These are phyloP conservation scores for Drosophila ironensis DNA, from an alignment of 1,140 invertebrate species.

Conservation along the genomic window DNA sequence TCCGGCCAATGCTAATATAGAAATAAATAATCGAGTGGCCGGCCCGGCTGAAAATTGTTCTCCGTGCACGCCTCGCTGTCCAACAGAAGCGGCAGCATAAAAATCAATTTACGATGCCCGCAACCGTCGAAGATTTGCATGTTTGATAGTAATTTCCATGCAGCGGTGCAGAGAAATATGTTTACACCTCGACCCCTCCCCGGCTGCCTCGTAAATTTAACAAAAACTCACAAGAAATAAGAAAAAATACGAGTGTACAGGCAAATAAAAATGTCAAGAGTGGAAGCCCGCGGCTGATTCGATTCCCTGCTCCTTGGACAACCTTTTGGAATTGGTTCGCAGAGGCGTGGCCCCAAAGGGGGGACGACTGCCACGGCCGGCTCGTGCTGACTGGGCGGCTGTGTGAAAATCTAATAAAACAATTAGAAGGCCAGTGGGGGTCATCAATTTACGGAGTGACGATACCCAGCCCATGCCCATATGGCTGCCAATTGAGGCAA, in stretches of 20 bases:
- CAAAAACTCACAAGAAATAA: conserved; percentile 3
- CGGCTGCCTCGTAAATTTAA: conserved; percentile 54
- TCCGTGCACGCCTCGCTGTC: neutral
- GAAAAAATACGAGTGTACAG: neutral
- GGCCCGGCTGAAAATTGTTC: neutral
- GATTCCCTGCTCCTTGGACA: conserved; percentile 17
- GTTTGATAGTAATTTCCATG: conserved; percentile 68
- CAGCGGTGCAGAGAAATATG: conserved; percentile 19
- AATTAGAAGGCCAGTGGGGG: conserved; percentile 59
- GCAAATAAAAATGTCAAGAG: conserved; percentile 67
- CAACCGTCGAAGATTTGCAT: conserved; percentile 64
- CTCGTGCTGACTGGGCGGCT: conserved; percentile 15
- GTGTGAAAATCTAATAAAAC: conserved; percentile 69
- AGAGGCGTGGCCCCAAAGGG: conserved; percentile 16
- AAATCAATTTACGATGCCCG: conserved; percentile 77
- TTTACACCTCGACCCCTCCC: conserved; percentile 22
- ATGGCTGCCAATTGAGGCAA: conserved; percentile 60
- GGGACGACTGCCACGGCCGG: neutral
- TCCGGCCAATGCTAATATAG: too few relatives aligned
- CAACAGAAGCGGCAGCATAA: conserved; percentile 66
- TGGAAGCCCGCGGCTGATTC: conserved; percentile 44
- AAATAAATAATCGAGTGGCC: neutral
- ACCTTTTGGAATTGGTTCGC: conserved; percentile 48
- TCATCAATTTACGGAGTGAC: conserved; percentile 65
- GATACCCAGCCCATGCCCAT: conserved; percentile 11